Base-by-base conservation (phyloP, 2,797 vertebrate species). In the Acanthornis magna region DNA sequence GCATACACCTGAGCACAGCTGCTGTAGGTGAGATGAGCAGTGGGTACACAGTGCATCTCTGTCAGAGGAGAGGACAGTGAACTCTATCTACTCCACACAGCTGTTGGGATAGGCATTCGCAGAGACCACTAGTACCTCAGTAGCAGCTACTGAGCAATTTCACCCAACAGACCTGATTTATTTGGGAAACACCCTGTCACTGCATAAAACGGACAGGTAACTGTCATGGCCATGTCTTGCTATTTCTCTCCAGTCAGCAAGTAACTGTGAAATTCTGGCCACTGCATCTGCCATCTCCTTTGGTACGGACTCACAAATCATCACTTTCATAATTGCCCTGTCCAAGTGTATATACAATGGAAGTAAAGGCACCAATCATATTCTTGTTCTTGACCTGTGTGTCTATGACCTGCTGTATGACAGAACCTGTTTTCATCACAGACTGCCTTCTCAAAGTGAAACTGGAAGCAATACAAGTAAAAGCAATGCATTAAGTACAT, bases 31-130 rank as follows among this genome's bases (percentile, higher is more conserved):
- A 83, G 61, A 67, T 13, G 38, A 20, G n/a, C 0, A 4, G 16
- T 1, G 3, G 4, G 19, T 0, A 0, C 10, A 30, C 0, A 1
- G 27, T 6, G 13, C 34, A 26, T 5, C 45, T 34, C 18, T 9
- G 22, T 18, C 23, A 47, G 6, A 20, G 17, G 57, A 71, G 45
- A 42, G 43, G 34, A 71, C 9, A 63, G 17, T n/a, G 9, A 85
- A 23, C 3, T 58, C 25, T 20, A 3, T 3, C 16, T 17, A 32
- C 4, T 6, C 23, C 30, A 54, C 0, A 32, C 2, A 38, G 19
- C 23, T 40, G 5, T 12, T 63, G 21, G 34, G 20, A 58, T 4
- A 40, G 22, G 55, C 4, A 53, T 5, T 9, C 12, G 1, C 2
- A 62, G 32, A 88, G 29, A 73, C 6, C 34, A 75, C 25, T 27